Evolutionary conservation across 2,797 vertebrate species (phyloP).

Genomic region (Macropus fuliginosus): DNA sequence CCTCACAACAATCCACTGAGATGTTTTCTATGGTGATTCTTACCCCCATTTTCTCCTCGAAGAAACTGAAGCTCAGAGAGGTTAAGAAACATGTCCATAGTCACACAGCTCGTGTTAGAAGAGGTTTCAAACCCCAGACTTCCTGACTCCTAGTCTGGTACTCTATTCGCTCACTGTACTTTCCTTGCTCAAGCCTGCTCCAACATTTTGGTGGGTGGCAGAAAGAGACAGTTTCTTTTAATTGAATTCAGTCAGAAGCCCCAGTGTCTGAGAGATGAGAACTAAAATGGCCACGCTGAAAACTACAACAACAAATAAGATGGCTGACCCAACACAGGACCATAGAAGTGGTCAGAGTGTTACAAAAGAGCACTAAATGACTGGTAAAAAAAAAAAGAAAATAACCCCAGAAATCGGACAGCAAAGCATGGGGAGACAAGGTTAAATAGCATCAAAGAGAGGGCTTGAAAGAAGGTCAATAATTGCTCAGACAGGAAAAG

Average conservation of each 20-base stretch:
- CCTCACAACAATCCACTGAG: neutral
- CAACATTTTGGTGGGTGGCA: conserved; percentile 30
- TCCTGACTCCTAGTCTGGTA: neutral
- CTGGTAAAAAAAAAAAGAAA: conserved; percentile 79
- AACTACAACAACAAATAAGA: conserved; percentile 71
- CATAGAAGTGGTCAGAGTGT: conserved; percentile 71
- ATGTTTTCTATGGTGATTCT: neutral
- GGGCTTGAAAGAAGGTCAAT: conserved; percentile 86
- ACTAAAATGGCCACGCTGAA: conserved; percentile 70
- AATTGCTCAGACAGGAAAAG: conserved; percentile 82
- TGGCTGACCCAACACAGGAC: conserved; percentile 73
- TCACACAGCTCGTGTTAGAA: neutral
- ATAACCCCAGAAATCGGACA: conserved; percentile 82
- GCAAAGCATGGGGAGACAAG: conserved; percentile 82
- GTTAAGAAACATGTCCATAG: neutral
- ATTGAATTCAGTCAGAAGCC: conserved; percentile 46
- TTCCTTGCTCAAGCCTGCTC: conserved; percentile 40
- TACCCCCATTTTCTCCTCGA: neutral
- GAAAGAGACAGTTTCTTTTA: conserved; percentile 24
- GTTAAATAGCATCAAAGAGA: conserved; percentile 86
- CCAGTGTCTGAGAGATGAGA: conserved; percentile 40
- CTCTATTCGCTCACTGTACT: neutral
- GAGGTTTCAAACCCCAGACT: neutral
- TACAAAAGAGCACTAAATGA: conserved; percentile 79
- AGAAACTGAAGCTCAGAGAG: neutral